Conservation (phyloP, 2,888 invertebrate genomes). For the Cynaeus angustus region DNA sequence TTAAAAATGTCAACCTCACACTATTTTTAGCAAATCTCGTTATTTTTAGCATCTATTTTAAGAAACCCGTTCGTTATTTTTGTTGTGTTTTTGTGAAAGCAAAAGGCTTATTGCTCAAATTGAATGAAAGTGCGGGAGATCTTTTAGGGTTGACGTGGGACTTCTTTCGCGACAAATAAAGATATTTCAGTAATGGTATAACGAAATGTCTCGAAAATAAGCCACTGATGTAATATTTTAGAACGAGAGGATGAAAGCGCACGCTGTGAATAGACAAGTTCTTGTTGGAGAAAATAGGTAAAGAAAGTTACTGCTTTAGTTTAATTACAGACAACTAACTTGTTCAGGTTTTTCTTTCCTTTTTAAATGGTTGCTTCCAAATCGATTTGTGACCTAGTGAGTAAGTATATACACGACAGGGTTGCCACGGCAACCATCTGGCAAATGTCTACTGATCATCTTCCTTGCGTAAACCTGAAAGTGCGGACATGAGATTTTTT, state of each 20-base stretch:
- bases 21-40: not conserved
- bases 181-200: not conserved
- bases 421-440: constrained; percentile 52
- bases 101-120: not conserved
- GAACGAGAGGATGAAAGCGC: no score
- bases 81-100: not conserved
- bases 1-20: no score
- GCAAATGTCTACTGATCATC: constrained; percentile 1
- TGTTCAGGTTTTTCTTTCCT: not conserved
- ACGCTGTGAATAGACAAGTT: no score
- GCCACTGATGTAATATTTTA: no score
- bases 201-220: no score
- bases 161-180: constrained; percentile 3
- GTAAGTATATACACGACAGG: constrained; percentile 46
- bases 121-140: constrained; percentile 1
- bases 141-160: not conserved
- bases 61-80: constrained; percentile 1
- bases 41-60: constrained; percentile 9
- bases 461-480: not conserved
- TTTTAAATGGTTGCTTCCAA: constrained; percentile 24
- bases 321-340: no score
- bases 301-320: not conserved
- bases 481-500: not conserved
- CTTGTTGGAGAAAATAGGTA: not conserved
- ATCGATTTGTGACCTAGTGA: constrained; percentile 55